A percentile compares a stretch with the other conserved stretches of the same genome.
These are phyloP conservation scores for Lordiphosa andalusiaca DNA, from an alignment of 2,888 invertebrate genomes.

Conservation along the genomic window DNA sequence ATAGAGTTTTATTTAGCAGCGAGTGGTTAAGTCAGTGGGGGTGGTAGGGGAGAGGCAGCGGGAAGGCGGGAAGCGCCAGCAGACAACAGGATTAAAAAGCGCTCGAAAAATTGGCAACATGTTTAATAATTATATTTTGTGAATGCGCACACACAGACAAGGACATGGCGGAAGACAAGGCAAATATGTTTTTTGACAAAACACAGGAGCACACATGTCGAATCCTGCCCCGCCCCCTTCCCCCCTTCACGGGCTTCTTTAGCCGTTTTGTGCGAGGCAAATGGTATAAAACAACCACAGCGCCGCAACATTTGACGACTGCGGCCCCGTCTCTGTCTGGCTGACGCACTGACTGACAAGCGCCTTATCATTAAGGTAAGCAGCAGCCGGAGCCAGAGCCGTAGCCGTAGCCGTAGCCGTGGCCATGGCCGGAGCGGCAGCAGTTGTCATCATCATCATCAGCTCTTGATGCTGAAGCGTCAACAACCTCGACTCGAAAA, in stretches of 20 bases:
- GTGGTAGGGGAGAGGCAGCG: not conserved
- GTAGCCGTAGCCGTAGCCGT: constrained; percentile 29
- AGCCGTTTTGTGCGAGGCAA: constrained; percentile 36
- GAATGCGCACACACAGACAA: constrained; percentile 53
- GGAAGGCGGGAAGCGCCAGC: constrained; percentile 22
- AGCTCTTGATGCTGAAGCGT: constrained; percentile 43
- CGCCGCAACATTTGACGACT: constrained; percentile 70
- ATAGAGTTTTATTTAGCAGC: constrained; percentile 65
- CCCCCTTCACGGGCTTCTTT: not conserved
- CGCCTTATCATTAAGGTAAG: constrained; percentile 77
- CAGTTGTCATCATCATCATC: constrained; percentile 53
- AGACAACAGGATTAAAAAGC: constrained; percentile 74
- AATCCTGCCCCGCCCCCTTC: constrained; percentile 22
- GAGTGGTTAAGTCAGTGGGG: constrained; percentile 7
- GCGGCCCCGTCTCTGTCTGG: constrained; percentile 32
- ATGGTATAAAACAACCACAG: constrained; percentile 71
- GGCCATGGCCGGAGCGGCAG: constrained; percentile 19
- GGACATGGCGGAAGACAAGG: constrained; percentile 49
- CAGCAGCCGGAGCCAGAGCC: constrained; percentile 25
- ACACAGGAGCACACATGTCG: constrained; percentile 71
- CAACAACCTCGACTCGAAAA: constrained; percentile 67
- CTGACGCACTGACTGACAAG: constrained; percentile 65
- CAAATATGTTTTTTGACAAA: constrained; percentile 71
- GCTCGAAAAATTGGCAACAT: constrained; percentile 73
- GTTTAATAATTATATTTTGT: constrained; percentile 73